Base-by-base conservation (phyloP, 1,140 invertebrate genomes). In the Tetramorium alpestre region DNA sequence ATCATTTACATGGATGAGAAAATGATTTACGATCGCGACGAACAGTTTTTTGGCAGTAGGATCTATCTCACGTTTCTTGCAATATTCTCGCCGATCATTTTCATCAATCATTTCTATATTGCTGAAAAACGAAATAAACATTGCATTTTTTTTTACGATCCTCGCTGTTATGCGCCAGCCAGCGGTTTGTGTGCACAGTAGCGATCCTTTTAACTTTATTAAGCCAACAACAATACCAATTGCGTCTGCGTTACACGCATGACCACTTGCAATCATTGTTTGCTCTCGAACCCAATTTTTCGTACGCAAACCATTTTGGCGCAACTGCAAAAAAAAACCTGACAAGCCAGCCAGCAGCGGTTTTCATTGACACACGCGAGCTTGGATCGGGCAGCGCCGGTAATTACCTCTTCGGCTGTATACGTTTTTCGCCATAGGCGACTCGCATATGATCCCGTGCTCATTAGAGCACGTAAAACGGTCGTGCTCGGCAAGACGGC, bases 201-300 rank as follows among this genome's bases (percentile, higher is more conserved):
- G 47, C 78, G 69, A 82, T 82, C 69, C 67, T 82, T 82, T 82
- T 82, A 82, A 82, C 80, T 82, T 72, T 82, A 82, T 82, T 70
- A 82, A 82, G 80, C 73, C 80, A 73, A 82, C 67, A 82, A 82
- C 51, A 82, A 82, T 82, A 82, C 67, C 80, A 82, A 82, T 82
- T 54, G 67, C 65, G 80, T 54, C 60, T 82, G 47, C 33, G 67
- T 82, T 82, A 60, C 38, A 38, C 54, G 28, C 76, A 65, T 22
- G 49, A 41, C 49, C 80, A 73, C 82, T 85, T 78, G 58, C 82
- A 85, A 76, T 44, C 60, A 58, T 54, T 80, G 72, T 65, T 73
- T 73, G 69, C 54, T 33, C 41, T 72, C 78, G 51, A 51, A 58
- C n/a, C n/a, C 47, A 86, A 67, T 67, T 81, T 81, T 67, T 67